Conservation (phyloP, 2,888 invertebrate species). For the Cryptophagus acutangulus region DNA sequence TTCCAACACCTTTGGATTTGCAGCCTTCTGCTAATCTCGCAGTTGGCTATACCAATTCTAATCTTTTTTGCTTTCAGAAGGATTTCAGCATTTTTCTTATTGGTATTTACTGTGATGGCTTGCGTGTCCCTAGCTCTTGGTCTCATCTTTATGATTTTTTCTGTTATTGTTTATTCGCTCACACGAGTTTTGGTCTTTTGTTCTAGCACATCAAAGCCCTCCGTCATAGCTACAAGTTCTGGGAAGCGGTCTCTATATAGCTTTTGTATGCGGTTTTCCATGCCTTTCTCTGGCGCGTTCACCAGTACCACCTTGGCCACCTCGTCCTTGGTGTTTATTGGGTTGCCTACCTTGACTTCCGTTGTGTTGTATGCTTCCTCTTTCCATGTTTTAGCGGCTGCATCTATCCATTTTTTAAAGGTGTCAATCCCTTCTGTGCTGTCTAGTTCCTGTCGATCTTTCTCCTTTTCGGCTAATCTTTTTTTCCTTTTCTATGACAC, state of each 20-base stretch:
- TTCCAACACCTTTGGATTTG: background rate
- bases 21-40: background rate
- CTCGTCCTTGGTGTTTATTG: background rate
- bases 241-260: background rate
- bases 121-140: background rate
- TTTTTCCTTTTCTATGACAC: no score
- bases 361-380: background rate
- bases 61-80: background rate
- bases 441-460: no score
- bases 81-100: background rate
- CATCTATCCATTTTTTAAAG: no score
- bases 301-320: background rate
- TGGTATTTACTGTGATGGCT: background rate
- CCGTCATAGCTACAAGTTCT: background rate
- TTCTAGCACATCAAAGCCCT: background rate
- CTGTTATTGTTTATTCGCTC: no score
- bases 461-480: no score
- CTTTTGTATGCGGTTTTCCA: conserved; percentile 1
- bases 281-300: background rate
- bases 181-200: background rate
- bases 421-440: no score
- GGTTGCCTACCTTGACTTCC: background rate
- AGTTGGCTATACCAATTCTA: background rate
- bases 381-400: no score
- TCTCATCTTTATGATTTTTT: no score